Evolutionary conservation across 2,113 vertebrate genomes (phyloP), one percentile per base, ranked within the genome.

Genomic region (Lamprotornis superbus): DNA sequence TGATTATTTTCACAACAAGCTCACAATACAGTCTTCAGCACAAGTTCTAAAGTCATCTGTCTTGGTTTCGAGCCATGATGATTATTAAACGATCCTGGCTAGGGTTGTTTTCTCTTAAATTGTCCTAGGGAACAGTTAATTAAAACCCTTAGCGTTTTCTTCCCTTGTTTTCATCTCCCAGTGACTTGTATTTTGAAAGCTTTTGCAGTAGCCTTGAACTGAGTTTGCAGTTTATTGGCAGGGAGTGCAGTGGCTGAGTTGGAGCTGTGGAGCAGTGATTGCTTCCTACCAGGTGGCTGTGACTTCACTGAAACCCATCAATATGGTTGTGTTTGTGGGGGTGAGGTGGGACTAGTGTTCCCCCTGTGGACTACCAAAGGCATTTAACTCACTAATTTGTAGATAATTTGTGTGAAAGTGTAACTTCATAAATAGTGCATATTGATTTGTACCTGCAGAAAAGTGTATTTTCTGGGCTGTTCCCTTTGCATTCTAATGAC

Each of bases 161-260:
- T 16, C 11, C 23, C 12, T 22, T 35, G 6, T 70, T 87, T 87
- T 69, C 50, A 50, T 53, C 50, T 90, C 30, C 23, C 15, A 23
- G 60, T 57, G 92, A 70, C 90, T 96, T 59, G 55, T 96, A 78
- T 95, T 96, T 90, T 96, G 95, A 92, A 97, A 93, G 63, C 47
- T 88, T 73, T 53, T 1, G 1, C 52, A 25, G 59, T 81, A 93
- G 91, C 89, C 87, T 89, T 95, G 83, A 60, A 23, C 70, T 0
- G 8, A 71, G 70, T 65, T 93, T 15, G 57, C 70, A 69, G 49
- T 85, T 90, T 53, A 31, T 52, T 87, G 78, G 49, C 57, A 56
- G 77, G 49, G 67, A 81, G 50, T 11, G 23, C 49, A 40, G 30
- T 6, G 35, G 1, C 75, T 4, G 42, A 70, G 35, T 1, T 78